Evolutionary conservation across 2,888 invertebrate genomes (phyloP), one percentile per base, ranked within the genome.

Genomic region (Mesodorylaimus sp.): DNA sequence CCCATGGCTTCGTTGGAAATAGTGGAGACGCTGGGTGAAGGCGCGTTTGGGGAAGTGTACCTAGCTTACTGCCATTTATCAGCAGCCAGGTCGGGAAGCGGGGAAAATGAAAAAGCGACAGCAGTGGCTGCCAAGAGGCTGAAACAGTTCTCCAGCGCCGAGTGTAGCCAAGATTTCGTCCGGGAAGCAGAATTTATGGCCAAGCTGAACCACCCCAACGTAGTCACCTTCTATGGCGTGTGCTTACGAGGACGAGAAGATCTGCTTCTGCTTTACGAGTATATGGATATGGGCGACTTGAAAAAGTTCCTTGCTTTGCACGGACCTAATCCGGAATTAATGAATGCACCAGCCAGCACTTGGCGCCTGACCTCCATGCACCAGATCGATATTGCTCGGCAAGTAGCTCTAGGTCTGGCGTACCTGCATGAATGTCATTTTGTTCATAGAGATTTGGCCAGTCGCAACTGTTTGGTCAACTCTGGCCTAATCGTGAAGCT

Each of bases 231-330:
- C 57, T 75, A 91, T 53, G 93, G 91, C 0, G 86, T 89, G 7
- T 83, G 86, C 51, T 74, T 85, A 53, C 81, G 82, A 60, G 83
- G 84, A 60, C n/a, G n/a, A n/a, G 82, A 86, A 63, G 88, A 89
- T 0, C 76, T 83, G 67, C 88, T 88, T 64, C 89, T 93, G 86
- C 72, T 97, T 24, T 95, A 95, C 70, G 95, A 97, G 68, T 89
- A 86, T 66, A 93, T 95, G 91, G 82, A 84, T 21, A 81, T 86
- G 59, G 95, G 95, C 39, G 91, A 93, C 69, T 73, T 93, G 42
- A 91, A 88, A 74, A 85, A 89, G 71, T 88, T 87, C 69, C 70
- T 91, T 63, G 28, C 48, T 53, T 10, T 19, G 38, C 25, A 51
- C 50, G 2, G 64, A 62, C 26, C 43, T 60, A 44, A 55, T 57